These are phyloP conservation scores for Ephialtes manifestator DNA, from an alignment of 2,888 invertebrate genomes.

Conservation along the genomic window DNA sequence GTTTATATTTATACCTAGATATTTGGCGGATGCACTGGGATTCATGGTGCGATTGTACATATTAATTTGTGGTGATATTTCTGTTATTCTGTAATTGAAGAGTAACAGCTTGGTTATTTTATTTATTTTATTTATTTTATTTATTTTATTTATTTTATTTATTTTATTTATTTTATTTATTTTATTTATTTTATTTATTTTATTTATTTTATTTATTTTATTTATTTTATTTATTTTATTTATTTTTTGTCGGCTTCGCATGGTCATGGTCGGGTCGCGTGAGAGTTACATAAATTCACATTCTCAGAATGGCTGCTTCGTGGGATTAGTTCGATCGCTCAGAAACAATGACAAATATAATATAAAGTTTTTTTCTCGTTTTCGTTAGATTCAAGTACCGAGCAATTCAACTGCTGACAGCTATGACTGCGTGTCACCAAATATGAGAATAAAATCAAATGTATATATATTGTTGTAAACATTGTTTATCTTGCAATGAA, in stretches of 20 bases:
- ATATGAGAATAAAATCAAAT: neutral
- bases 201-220: slow-evolving; percentile 8
- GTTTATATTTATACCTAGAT: too few species aligned
- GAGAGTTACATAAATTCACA: neutral
- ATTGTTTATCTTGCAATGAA: neutral
- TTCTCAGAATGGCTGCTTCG: neutral
- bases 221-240: slow-evolving; percentile 12
- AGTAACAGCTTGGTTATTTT: neutral
- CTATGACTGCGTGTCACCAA: too few species aligned
- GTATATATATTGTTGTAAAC: neutral
- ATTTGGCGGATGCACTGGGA: too few species aligned
- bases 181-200: slow-evolving; percentile 8
- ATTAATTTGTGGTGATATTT: too few species aligned
- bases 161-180: slow-evolving; percentile 8
- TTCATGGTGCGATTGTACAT: too few species aligned
- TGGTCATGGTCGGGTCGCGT: neutral
- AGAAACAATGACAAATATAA: neutral
- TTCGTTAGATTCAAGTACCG: neutral
- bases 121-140: neutral
- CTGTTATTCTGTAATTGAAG: too few species aligned
- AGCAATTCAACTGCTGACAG: neutral
- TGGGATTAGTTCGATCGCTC: neutral
- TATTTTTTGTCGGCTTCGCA: neutral
- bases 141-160: slow-evolving; percentile 11
- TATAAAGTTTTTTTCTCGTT: neutral